A percentile compares a stretch with the other conserved stretches of the same genome.
Evolutionary conservation across 2,888 invertebrate species (phyloP).

Genomic region (Pantelozetes paolii): DNA sequence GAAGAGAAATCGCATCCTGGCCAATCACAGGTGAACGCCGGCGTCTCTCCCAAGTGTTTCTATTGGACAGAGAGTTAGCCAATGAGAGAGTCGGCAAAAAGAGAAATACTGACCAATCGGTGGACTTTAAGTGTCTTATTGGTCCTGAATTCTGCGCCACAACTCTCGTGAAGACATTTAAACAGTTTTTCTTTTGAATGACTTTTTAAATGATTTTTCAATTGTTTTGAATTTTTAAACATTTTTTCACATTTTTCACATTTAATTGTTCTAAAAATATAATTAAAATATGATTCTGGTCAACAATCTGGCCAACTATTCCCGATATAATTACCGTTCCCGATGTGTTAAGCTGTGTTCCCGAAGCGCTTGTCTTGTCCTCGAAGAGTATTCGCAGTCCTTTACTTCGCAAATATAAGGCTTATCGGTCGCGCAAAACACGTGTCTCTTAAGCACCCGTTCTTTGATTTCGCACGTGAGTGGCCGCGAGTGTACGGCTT

Average conservation of each 20-base stretch:
- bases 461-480: not conserved
- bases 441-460: not conserved
- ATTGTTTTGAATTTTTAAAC: not conserved
- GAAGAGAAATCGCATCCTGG: constrained; percentile 8
- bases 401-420: not conserved
- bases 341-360: not conserved
- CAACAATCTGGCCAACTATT: no score
- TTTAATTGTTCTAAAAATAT: not conserved
- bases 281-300: not conserved
- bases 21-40: not conserved
- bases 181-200: not conserved
- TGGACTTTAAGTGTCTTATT: not conserved
- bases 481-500: not conserved
- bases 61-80: not conserved
- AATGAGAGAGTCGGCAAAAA: not conserved
- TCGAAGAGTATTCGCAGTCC: not conserved
- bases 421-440: not conserved
- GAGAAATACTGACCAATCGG: not conserved
- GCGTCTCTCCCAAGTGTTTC: not conserved
- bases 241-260: not conserved
- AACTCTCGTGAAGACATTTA: not conserved
- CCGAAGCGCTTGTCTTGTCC: not conserved
- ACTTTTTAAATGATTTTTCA: not conserved
- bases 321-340: not conserved
- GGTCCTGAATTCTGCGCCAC: not conserved